Evolutionary conservation across 2,113 vertebrate genomes (phyloP).

Genomic region (Amphilophus citrinellus): DNA sequence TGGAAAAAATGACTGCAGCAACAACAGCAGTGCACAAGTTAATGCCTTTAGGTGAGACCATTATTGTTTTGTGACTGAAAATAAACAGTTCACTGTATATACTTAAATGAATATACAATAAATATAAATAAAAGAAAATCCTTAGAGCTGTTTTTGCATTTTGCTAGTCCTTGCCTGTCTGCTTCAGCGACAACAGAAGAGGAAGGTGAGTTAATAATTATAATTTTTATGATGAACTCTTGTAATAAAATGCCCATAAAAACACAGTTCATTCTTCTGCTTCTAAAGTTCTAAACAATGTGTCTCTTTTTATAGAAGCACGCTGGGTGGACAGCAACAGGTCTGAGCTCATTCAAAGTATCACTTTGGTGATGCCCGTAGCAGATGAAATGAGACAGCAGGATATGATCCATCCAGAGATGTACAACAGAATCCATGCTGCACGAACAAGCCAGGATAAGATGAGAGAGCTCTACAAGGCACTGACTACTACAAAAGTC

Average conservation of each 20-base stretch:
- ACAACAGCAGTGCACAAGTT: no score
- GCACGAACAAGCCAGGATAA: neutral
- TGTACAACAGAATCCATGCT: slow-evolving; percentile 11
- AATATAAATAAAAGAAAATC: neutral
- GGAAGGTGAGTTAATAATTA: slow-evolving; percentile 1
- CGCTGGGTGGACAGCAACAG: slow-evolving; percentile 39
- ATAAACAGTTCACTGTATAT: no score
- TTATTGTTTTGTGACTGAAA: no score
- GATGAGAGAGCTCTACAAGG: slow-evolving; percentile 38
- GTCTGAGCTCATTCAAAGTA: slow-evolving; percentile 26
- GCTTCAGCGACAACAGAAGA: neutral
- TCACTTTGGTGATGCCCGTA: slow-evolving; percentile 11
- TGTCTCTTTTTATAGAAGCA: slow-evolving; percentile 18
- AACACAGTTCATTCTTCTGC: no score
- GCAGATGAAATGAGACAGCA: slow-evolving; percentile 16
- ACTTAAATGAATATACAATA: neutral
- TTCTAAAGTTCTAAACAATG: no score
- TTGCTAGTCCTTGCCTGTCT: neutral
- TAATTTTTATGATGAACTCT: neutral
- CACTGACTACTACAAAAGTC: neutral
- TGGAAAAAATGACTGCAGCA: no score
- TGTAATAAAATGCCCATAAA: neutral
- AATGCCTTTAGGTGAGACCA: no score
- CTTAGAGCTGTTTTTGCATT: neutral
- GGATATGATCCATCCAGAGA: slow-evolving; percentile 11